Evolutionary conservation across 2,888 invertebrate species (phyloP).

Genomic region (Cloeon dipterum): DNA sequence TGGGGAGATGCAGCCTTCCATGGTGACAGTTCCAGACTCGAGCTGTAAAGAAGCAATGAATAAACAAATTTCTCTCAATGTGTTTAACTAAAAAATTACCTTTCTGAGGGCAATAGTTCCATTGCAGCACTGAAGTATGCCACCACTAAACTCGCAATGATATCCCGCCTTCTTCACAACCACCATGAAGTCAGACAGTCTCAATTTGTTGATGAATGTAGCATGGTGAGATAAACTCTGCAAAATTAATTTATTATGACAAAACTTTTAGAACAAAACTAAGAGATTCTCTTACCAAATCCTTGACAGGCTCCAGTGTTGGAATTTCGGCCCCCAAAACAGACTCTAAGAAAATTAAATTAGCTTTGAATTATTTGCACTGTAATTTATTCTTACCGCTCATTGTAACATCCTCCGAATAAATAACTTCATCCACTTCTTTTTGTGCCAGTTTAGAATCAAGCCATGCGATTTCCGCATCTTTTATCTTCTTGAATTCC

Average conservation of each 20-base stretch:
- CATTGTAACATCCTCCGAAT: too few relatives aligned
- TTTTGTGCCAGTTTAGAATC: slow-evolving; percentile 47
- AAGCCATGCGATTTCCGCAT: slow-evolving; percentile 92
- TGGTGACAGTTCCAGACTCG: slow-evolving; percentile 73
- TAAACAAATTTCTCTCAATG: slow-evolving; percentile 1
- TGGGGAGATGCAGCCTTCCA: slow-evolving; percentile 85
- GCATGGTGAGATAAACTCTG: slow-evolving; percentile 49
- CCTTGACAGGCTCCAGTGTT: too few relatives aligned
- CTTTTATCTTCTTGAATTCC: slow-evolving; percentile 61
- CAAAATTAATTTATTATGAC: too few relatives aligned
- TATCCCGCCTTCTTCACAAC: slow-evolving; percentile 50
- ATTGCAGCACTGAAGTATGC: slow-evolving; percentile 84
- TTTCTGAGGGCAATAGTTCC: slow-evolving; percentile 71
- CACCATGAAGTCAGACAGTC: slow-evolving; percentile 77
- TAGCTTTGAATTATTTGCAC: neutral
- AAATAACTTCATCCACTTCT: slow-evolving; percentile 34
- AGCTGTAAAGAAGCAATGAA: slow-evolving; percentile 31
- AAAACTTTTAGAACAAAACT: too few relatives aligned
- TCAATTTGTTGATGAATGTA: slow-evolving; percentile 78
- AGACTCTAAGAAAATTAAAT: too few relatives aligned
- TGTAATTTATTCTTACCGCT: too few relatives aligned
- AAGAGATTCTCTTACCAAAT: neutral
- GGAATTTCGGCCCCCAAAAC: too few relatives aligned
- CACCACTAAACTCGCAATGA: slow-evolving; percentile 68
- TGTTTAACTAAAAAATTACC: slow-evolving; percentile 24